Base-by-base conservation (phyloP, 2,797 vertebrate genomes). In the Pangasius larnaudii region DNA sequence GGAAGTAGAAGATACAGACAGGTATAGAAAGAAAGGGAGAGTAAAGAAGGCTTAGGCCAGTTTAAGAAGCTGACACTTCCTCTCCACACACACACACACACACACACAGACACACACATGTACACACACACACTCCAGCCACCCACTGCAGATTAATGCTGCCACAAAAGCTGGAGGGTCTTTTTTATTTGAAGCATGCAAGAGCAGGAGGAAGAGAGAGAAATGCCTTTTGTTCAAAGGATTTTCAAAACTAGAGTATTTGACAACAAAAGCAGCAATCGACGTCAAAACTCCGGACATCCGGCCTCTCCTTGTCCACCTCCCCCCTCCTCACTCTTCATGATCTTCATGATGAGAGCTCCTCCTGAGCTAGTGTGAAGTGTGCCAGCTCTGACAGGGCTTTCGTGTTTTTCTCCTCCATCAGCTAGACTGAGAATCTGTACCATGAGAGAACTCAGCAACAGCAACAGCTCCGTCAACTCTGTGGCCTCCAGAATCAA, bases 221-320 rank as follows among this genome's bases (percentile, higher is more conserved):
- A 88, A 89, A 78, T 81, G 79, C 24, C 93, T 93, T 93, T 94
- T 92, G 93, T 95, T 89, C 61, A 63, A 92, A 92, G 91, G 91
- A 93, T 65, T 93, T 94, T 94, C 92, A 93, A 93, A 93, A 93
- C 91, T 92, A 89, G 93, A 93, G 90, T 92, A 87, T 90, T 91
- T 92, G 93, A 91, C 89, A 95, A 94, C 94, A 95, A 95, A 94
- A 92, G 92, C 91, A 93, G 91, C 93, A 95, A 94, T 94, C 93
- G 92, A 93, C 91, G 91, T 94, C 92, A 95, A 93, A 95, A 81
- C 84, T 92, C 91, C 89, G 93, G 92, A 94, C 91, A 91, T 94
- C 92, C 90, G 89, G 94, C 93, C 91, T 87, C 88, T 92, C 89
- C 85, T 83, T 85, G 87, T 18, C 67, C 90, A 78, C 77, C 69